Conservation (phyloP, 2,113 vertebrate genomes). For the Brachyistius frenatus region DNA sequence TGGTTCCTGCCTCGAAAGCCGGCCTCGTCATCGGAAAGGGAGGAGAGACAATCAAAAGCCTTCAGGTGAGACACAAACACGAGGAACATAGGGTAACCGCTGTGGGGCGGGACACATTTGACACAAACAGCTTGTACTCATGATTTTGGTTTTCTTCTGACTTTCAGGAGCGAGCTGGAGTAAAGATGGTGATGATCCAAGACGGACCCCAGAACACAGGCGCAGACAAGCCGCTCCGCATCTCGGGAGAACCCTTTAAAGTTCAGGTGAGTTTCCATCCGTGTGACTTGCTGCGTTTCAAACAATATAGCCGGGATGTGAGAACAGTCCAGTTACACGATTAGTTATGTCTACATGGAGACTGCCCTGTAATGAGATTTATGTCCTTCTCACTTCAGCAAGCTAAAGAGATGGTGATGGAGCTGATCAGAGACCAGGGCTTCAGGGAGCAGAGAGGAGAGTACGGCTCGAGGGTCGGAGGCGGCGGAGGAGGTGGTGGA, state of each 20-base stretch:
- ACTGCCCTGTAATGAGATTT: background rate
- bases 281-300: background rate
- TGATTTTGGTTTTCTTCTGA: background rate
- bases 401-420: conserved; percentile 99
- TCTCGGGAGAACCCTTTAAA: conserved; percentile 98
- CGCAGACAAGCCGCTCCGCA: conserved; percentile 97
- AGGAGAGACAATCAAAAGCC: conserved; percentile 97
- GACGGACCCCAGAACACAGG: conserved; percentile 99
- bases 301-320: no score
- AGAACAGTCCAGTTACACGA: no score
- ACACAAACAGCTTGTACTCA: no score
- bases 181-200: conserved; percentile 99
- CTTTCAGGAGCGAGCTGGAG: conserved; percentile 93
- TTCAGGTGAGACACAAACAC: conserved; percentile 86
- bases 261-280: conserved; percentile 87
- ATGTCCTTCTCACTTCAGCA: conserved; percentile 83
- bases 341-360: background rate
- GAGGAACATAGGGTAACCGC: no score
- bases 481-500: conserved; percentile 85
- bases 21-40: conserved; percentile 98
- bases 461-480: conserved; percentile 89
- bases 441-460: conserved; percentile 98
- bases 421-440: conserved; percentile 98
- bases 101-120: no score
- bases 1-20: conserved; percentile 97